phyloP scores from a whole-genome alignment of 2,888 invertebrate genomes.

The Drosophila leonis region DNA sequence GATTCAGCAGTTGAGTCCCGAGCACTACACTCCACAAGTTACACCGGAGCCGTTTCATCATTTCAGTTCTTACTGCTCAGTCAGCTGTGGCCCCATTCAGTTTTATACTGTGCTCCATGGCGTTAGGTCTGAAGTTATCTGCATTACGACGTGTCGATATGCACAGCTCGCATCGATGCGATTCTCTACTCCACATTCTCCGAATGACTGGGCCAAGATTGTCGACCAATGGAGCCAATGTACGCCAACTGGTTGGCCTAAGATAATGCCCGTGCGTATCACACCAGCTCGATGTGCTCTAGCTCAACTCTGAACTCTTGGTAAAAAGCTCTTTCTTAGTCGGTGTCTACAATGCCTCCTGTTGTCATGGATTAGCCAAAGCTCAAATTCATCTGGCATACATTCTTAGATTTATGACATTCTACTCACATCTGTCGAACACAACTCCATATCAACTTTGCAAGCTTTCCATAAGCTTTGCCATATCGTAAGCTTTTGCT shows the following conservation, averaged over 20 bases:
- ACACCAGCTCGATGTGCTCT: no score
- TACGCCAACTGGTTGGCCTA: background rate
- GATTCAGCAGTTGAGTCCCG: conserved; percentile 11
- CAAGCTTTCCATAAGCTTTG: background rate
- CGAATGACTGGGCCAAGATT: conserved; percentile 5
- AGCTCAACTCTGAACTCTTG: background rate
- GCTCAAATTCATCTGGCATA: background rate
- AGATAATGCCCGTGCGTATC: background rate
- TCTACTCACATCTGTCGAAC: background rate
- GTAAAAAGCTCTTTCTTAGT: background rate
- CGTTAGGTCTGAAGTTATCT: conserved; percentile 17
- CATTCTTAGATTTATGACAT: background rate
- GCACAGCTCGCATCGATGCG: conserved; percentile 14
- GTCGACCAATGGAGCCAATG: background rate
- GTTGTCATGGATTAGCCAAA: background rate
- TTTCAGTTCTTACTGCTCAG: conserved; percentile 6
- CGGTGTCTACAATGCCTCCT: background rate
- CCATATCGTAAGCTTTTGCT: background rate
- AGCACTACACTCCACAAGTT: background rate
- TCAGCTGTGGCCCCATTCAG: background rate
- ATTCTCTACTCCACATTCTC: conserved; percentile 12
- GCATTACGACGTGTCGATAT: conserved; percentile 39
- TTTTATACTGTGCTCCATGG: conserved; percentile 29
- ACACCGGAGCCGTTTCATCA: conserved; percentile 6
- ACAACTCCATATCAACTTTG: background rate